Base-by-base conservation (phyloP, 2,888 invertebrate genomes). In the Carterocephalus palaemon region DNA sequence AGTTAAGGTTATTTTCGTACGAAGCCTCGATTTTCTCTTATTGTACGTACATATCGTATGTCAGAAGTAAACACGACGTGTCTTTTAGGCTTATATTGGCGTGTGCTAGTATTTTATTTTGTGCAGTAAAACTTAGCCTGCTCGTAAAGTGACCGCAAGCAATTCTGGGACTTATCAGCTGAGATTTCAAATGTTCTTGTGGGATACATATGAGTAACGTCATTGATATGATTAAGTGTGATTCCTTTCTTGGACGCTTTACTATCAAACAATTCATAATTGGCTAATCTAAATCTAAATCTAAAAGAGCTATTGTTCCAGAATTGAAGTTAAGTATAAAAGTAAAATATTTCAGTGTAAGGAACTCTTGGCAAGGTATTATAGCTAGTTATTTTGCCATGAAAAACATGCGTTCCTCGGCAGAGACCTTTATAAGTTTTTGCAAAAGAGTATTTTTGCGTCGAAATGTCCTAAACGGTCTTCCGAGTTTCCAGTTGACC, bases 401-500 rank as follows among this genome's bases (percentile, higher is more conserved):
- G 9, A 15, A 28, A 28, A 29, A 16, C n/a, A n/a, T n/a, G n/a
- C 16, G 29, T 29, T 29, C 8, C 15, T 8, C 16, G n/a, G n/a
- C n/a, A n/a, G n/a, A 16, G 16, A 29, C 8, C 16, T 15, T 6
- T 29, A 2, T 28, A 29, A 29, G 2, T 29, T 29, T 5, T n/a
- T 3, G 7, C 16, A 8, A 7, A 2, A 29, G 16, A 29, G 29
- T 29, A 29, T 29, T 29, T 29, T 29, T 15, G 16, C 16, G 16
- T 29, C 15, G 15, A 15, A 16, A 29, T 29, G n/a, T n/a, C n/a
- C n/a, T n/a, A n/a, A n/a, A n/a, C n/a, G n/a, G 22, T 36, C 36
- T 36, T 28, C 34, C 42, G 15, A 19, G 42, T 43, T 43, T 43
- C 42, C 42, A 43, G 42, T 43, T 43, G 42, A 43, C 42, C 42